Conservation (phyloP, 1,140 invertebrate species). For the Drosophila serrata region DNA sequence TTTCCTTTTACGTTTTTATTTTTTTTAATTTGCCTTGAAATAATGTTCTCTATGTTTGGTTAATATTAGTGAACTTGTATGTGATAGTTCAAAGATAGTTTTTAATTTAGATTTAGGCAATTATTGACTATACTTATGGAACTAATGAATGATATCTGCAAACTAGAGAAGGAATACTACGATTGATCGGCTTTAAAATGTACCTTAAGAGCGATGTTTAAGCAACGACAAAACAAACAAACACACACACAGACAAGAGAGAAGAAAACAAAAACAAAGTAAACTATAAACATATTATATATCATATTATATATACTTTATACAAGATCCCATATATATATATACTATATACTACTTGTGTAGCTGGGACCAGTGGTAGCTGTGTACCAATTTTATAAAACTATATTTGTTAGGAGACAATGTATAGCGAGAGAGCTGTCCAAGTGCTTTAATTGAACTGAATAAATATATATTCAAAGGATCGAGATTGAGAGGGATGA, state of each 20-base stretch:
- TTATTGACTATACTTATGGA: conserved; percentile 10
- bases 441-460: conserved; percentile 32
- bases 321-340: conserved; percentile 10
- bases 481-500: not conserved
- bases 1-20: conserved; percentile 17
- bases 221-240: conserved; percentile 34
- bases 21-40: conserved; percentile 15
- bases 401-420: conserved; percentile 1
- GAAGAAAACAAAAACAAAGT: conserved; percentile 7
- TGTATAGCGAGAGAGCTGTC: not conserved
- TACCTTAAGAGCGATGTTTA: conserved; percentile 41
- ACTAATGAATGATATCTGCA: conserved; percentile 26
- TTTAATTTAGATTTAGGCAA: conserved; percentile 54
- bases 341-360: too few species aligned
- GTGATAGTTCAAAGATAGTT: conserved; percentile 84
- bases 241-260: conserved; percentile 1
- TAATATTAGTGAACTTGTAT: conserved; percentile 80
- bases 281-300: conserved; percentile 21
- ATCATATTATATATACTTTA: conserved; percentile 18
- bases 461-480: conserved; percentile 11
- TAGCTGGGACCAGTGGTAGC: conserved; percentile 13
- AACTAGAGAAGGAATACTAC: conserved; percentile 3
- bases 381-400: conserved; percentile 14
- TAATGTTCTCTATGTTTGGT: conserved; percentile 30
- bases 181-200: conserved; percentile 63